Conservation (phyloP, 1,140 invertebrate genomes). For the Samia ricini region DNA sequence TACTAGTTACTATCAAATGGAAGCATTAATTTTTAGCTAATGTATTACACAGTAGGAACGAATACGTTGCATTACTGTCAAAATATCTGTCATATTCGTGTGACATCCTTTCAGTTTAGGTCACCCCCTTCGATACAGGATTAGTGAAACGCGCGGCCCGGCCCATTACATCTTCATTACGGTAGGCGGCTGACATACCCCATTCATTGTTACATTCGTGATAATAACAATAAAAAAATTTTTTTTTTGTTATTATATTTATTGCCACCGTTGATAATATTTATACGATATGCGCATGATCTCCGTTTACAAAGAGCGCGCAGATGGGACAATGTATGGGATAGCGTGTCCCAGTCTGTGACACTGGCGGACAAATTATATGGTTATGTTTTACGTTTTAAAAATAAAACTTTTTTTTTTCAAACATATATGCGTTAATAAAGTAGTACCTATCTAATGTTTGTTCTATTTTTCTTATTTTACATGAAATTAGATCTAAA, state of each 20-base stretch:
- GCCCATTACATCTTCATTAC: constrained; percentile 77
- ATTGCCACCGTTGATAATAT: constrained; percentile 55
- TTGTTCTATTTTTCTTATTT: no score
- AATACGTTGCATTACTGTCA: constrained; percentile 74
- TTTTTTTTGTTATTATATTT: constrained; percentile 66
- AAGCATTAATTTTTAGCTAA: constrained; percentile 47
- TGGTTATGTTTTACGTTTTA: not conserved
- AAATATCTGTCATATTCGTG: constrained; percentile 75
- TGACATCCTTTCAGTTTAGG: constrained; percentile 70
- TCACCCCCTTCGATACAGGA: constrained; percentile 71
- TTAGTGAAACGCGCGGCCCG: constrained; percentile 53
- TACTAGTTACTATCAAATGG: constrained; percentile 9
- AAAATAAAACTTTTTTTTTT: no score
- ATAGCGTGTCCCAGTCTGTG: not conserved
- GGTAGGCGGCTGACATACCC: constrained; percentile 65
- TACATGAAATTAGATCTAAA: no score
- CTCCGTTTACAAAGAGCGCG: constrained; percentile 46
- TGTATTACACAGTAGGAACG: constrained; percentile 29
- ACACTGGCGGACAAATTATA: constrained; percentile 20
- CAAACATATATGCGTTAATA: no score
- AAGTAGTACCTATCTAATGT: no score
- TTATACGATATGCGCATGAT: constrained; percentile 56
- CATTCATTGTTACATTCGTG: constrained; percentile 42
- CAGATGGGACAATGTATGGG: constrained; percentile 37
- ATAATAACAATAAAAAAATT: constrained; percentile 61